phyloP scores from a whole-genome alignment of 2,888 invertebrate genomes.

The Thysanoteuthis rhombus region DNA sequence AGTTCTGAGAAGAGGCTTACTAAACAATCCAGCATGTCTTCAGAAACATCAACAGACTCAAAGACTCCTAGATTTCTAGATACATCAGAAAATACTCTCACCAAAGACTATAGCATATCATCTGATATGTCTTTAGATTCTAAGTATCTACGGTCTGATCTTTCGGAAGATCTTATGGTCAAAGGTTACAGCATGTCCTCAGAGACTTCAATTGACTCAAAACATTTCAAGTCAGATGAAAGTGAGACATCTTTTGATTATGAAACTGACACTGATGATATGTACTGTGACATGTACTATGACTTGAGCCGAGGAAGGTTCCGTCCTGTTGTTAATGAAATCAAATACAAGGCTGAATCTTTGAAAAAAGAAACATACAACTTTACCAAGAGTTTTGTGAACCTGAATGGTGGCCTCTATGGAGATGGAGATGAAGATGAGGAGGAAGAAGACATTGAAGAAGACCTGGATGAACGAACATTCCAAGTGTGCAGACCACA shows the following conservation, averaged over 20 bases:
- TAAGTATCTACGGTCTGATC: slow-evolving; percentile 17
- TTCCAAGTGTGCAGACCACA: not conserved
- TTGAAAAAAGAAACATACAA: slow-evolving; percentile 25
- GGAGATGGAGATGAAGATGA: not conserved
- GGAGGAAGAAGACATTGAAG: not conserved
- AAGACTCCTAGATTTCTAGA: not conserved
- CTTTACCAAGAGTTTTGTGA: slow-evolving; percentile 19
- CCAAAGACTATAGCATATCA: slow-evolving; percentile 23
- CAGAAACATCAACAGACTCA: slow-evolving; percentile 26
- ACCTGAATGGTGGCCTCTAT: not conserved
- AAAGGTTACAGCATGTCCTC: slow-evolving; percentile 21
- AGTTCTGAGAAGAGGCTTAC: slow-evolving; percentile 12
- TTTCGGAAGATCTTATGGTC: slow-evolving; percentile 17
- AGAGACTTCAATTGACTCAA: not conserved
- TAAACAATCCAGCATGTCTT: slow-evolving; percentile 24
- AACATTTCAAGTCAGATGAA: slow-evolving; percentile 20
- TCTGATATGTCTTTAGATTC: slow-evolving; percentile 25
- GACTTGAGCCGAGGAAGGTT: slow-evolving; percentile 1
- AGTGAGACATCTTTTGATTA: slow-evolving; percentile 13
- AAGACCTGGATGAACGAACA: not conserved
- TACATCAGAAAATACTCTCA: not conserved
- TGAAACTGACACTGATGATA: slow-evolving; percentile 21
- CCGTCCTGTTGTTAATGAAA: slow-evolving; percentile 1
- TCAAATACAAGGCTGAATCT: slow-evolving; percentile 24
- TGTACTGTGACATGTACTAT: not conserved